Evolutionary conservation across 92 coral and sea anemone species (phyloP), one percentile per base, ranked within the genome.

Genomic region (Palythoa caribaeorum): DNA sequence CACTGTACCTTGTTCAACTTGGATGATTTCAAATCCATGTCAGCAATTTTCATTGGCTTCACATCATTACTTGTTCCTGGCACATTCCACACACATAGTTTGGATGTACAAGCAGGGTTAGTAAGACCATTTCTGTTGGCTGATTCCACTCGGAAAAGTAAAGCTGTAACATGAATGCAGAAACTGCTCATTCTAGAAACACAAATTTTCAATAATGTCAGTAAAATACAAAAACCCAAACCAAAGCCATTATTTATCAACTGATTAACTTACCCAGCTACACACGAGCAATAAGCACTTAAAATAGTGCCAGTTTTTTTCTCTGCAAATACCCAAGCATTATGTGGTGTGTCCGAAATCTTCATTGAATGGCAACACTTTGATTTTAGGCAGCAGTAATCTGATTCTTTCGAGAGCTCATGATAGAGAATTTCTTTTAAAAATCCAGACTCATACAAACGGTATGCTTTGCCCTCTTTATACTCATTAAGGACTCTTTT

Each of bases 381-480:
- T 66, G 28, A n/a, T 21, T 66, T 66, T 21, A 66, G 72, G 72
- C 39, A 74, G 79, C 57, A 39, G 79, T 12, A 39, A 21, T 66
- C 72, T 66, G 38, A 66, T 21, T 92, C 90, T 65, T 55, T 66
- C 20, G 87, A 38, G 68, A 92, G 57, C 72, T 74, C 78, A 47
- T 90, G 84, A 36, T 20, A 79, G 59, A 14, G 77, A 38, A 92
- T 78, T 83, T 90, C 91, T 51, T 92, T 92, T 85, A 90, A 73
- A 47, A 66, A 92, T 71, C 92, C 92, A 21, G 94, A 85, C 69
- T 73, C 92, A 73, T 19, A 92, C 81, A 92, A 80, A 7, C 94
- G 92, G 68, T 53, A 90, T 3, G 84, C 91, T 60, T 89, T 92
- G 10, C 92, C 95, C 69, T 92, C 95, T 21, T 87, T 92, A 55